These are phyloP conservation scores for Hafferia zeledoni DNA, from an alignment of 2,797 vertebrate genomes.

Conservation along the genomic window DNA sequence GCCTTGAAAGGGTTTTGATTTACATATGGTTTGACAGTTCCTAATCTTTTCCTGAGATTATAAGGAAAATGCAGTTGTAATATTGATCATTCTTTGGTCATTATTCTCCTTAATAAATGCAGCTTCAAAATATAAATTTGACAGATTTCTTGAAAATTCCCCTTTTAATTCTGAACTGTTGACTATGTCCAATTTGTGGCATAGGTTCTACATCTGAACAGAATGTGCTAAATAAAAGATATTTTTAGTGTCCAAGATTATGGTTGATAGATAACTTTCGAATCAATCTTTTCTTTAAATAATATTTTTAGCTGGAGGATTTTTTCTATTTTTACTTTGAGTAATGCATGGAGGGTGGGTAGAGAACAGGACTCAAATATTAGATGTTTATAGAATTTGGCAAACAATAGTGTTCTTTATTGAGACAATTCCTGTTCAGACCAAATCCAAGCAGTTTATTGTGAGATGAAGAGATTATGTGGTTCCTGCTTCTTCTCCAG, in stretches of 20 bases:
- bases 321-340: not conserved
- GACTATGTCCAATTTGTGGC: not conserved
- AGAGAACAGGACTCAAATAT: not conserved
- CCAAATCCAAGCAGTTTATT: not conserved
- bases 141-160: conserved; percentile 17
- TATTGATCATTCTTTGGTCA: not conserved
- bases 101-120: conserved; percentile 20
- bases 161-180: not conserved
- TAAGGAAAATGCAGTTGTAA: not conserved
- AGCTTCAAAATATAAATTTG: not conserved
- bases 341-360: accelerated
- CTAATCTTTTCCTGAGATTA: conserved; percentile 7
- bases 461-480: not conserved
- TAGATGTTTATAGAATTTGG: not conserved
- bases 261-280: not conserved
- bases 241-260: not conserved
- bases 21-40: conserved; percentile 13
- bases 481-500: not conserved
- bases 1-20: conserved; percentile 13
- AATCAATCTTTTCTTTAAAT: not conserved
- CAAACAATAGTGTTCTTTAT: not conserved
- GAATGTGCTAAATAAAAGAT: not conserved
- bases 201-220: not conserved
- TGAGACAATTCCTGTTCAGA: not conserved
- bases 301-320: not conserved